phyloP scores from a whole-genome alignment of 2,113 vertebrate genomes.

The Emberiza fucata region DNA sequence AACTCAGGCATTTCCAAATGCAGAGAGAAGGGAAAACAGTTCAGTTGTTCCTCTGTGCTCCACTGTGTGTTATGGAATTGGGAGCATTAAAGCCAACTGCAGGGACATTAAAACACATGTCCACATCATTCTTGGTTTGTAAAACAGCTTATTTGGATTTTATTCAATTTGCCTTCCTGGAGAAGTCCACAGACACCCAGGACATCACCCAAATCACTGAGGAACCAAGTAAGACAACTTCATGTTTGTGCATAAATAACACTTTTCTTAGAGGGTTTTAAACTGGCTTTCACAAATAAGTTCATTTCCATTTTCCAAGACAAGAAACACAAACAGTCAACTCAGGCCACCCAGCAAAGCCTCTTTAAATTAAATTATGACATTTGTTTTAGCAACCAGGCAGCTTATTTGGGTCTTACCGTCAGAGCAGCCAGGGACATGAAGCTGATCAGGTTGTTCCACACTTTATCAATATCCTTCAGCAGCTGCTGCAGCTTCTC shows the following conservation, averaged over 20 bases:
- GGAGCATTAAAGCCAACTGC: not conserved
- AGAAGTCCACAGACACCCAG: not conserved
- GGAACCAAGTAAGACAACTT: not conserved
- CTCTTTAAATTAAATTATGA: not conserved
- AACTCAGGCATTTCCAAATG: not conserved
- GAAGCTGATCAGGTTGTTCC: constrained; percentile 97
- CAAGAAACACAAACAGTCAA: not conserved
- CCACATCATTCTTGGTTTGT: not conserved
- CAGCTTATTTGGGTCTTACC: constrained; percentile 70
- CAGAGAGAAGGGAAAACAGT: not conserved
- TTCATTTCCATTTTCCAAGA: not conserved
- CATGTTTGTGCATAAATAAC: not conserved
- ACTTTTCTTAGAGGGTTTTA: not conserved
- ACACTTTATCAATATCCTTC: constrained; percentile 94
- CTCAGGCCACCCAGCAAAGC: not conserved
- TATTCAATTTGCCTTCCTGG: not conserved
- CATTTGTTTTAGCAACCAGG: not conserved
- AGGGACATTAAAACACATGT: not conserved
- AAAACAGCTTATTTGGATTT: not conserved
- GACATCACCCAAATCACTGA: not conserved
- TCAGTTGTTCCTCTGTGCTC: not conserved
- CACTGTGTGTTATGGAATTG: not conserved
- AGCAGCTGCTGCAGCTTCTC: constrained; percentile 93
- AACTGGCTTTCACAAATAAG: not conserved
- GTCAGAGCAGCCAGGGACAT: constrained; percentile 94